Conservation (phyloP, 2,888 invertebrate genomes). For the Xanthorhoe designata region DNA sequence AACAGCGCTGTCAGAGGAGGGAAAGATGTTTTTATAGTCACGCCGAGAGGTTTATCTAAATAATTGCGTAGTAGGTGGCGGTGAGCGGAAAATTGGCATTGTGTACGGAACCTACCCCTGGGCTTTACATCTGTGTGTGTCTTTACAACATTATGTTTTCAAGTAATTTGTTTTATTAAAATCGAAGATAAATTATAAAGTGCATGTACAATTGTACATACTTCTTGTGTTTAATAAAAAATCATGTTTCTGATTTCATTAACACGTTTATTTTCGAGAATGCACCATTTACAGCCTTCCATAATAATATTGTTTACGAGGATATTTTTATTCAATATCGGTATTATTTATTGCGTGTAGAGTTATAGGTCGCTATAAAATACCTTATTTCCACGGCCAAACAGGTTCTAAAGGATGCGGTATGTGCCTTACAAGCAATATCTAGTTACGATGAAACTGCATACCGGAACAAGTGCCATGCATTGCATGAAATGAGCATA, state of each 20-base stretch:
- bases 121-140: conserved; percentile 28
- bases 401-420: conserved; percentile 52
- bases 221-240: neutral
- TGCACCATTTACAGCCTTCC: conserved; percentile 46
- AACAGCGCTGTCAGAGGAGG: conserved; percentile 73
- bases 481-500: conserved; percentile 62
- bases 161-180: neutral
- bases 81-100: conserved; percentile 84
- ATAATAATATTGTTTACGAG: conserved; percentile 55
- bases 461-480: conserved; percentile 57
- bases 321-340: conserved; percentile 61
- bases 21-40: conserved; percentile 85
- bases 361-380: conserved; percentile 58
- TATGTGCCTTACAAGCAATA: conserved; percentile 29
- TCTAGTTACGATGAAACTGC: conserved; percentile 47
- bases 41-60: conserved; percentile 85
- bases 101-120: conserved; percentile 54
- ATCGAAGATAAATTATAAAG: neutral
- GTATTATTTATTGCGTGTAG: conserved; percentile 58
- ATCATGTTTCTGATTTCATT: conserved; percentile 16
- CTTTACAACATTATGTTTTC: conserved; percentile 11
- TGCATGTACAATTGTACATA: no score
- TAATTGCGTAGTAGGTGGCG: conserved; percentile 85
- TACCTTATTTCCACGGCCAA: conserved; percentile 53
- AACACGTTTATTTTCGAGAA: conserved; percentile 35